Evolutionary conservation across 2,888 invertebrate genomes (phyloP), one percentile per base, ranked within the genome.

Genomic region (Epirrita christyi): DNA sequence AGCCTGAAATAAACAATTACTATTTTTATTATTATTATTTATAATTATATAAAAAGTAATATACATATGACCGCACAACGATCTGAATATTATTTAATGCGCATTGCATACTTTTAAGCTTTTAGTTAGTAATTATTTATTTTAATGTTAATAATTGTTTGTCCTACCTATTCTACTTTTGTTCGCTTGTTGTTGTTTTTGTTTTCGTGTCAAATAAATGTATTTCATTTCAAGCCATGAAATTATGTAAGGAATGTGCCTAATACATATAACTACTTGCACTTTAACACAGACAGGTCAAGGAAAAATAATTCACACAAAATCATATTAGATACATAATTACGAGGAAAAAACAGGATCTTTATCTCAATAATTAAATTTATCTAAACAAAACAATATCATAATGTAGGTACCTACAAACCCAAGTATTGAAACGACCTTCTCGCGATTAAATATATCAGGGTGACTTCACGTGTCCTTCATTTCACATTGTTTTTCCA

Each of bases 381-480:
- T 41, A 21, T 4, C 21, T 21, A 34, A 36, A 28, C 32, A 55
- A 59, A 56, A 60, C 63, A 58, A 61, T 59, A 62, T 61, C 61
- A 45, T 59, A 54, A 46, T 53, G 52, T 57, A 21, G 21, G 21
- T 21, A 21, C 21, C 21, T 21, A 55, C 43, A 42, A 50, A 59
- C 34, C 38, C 48, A 55, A 59, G 45, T 46, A 61, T 61, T 54
- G 43, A 52, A 62, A 63, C 57, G 67, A 63, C 67, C 67, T 63
- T 57, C 50, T 59, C 38, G 55, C 44, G 45, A 62, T 59, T 57
- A 48, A 61, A 61, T 55, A 47, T 61, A 59, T 55, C 63, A 63
- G 67, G 63, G 65, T 65, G 65, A 67, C 63, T 65, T 53, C 55
- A 47, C 46, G 50, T 55, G 67, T 65, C 67, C 67, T 67, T 65